phyloP scores from a whole-genome alignment of 2,888 invertebrate genomes.

The Pelosia muscerda region DNA sequence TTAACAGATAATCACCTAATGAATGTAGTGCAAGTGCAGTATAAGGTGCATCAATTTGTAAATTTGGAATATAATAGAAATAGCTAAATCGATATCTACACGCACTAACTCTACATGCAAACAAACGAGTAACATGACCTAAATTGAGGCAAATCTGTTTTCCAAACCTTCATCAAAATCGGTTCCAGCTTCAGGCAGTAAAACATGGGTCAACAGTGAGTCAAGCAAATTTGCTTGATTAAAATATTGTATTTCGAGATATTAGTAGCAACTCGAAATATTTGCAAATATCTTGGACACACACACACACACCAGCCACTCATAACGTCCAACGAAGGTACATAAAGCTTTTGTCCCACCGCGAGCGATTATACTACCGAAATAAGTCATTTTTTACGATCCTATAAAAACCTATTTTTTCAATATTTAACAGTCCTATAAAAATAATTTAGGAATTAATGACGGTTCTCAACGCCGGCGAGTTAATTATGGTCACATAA shows the following conservation, averaged over 20 bases:
- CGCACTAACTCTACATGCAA: neutral
- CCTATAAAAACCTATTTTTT: neutral
- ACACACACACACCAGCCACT: neutral
- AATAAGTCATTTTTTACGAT: neutral
- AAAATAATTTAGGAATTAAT: neutral
- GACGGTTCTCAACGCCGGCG: slow-evolving; percentile 17
- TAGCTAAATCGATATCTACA: neutral
- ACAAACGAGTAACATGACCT: neutral
- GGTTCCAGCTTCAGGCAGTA: neutral
- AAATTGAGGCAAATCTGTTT: slow-evolving; percentile 5
- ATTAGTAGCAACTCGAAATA: slow-evolving; percentile 1
- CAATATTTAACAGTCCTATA: slow-evolving; percentile 1
- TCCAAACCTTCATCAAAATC: slow-evolving; percentile 7
- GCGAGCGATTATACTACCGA: slow-evolving; percentile 6
- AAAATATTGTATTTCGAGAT: neutral
- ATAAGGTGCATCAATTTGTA: neutral
- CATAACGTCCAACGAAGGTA: slow-evolving; percentile 13
- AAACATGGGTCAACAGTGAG: neutral
- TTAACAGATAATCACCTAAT: neutral
- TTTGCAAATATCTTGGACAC: neutral
- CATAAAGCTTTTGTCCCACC: slow-evolving; percentile 18
- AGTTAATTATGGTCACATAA: slow-evolving; percentile 3
- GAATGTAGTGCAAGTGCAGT: neutral
- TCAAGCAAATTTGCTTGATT: neutral
- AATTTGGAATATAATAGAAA: neutral